Evolutionary conservation across 2,113 vertebrate species (phyloP).

Genomic region (Aepyceros melampus): DNA sequence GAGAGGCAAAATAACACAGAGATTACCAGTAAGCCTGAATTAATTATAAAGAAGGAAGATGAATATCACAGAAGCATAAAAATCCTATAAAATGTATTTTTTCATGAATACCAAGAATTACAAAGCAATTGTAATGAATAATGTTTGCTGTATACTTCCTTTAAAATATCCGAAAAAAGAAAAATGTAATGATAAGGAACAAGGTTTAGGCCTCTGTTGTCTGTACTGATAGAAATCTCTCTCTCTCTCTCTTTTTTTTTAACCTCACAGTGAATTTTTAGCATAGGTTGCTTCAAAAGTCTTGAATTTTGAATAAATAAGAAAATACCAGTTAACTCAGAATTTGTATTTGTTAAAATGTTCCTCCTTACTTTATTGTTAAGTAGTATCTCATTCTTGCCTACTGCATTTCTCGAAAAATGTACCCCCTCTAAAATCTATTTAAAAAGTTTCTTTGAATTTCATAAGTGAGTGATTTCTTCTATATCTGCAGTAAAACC

Average conservation of each 20-base stretch:
- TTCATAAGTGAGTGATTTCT: slow-evolving; percentile 59
- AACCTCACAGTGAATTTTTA: neutral
- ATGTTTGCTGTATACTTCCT: slow-evolving; percentile 11
- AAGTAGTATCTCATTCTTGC: slow-evolving; percentile 19
- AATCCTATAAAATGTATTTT: slow-evolving; percentile 40
- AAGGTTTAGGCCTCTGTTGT: neutral
- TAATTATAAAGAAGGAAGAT: slow-evolving; percentile 42
- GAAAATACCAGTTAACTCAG: neutral
- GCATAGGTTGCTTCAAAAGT: neutral
- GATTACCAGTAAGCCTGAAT: slow-evolving; percentile 25
- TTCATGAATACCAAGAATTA: neutral
- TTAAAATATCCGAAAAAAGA: neutral
- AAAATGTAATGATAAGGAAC: neutral
- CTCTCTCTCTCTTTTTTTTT: neutral
- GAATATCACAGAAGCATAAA: slow-evolving; percentile 34
- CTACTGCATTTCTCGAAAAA: slow-evolving; percentile 44
- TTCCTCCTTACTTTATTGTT: slow-evolving; percentile 63
- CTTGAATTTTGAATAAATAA: slow-evolving; percentile 36
- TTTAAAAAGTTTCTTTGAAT: slow-evolving; percentile 73
- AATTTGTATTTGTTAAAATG: slow-evolving; percentile 25
- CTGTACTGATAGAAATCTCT: neutral
- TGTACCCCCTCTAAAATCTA: neutral
- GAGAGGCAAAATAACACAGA: slow-evolving; percentile 18
- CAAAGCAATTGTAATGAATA: neutral
- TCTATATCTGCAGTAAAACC: slow-evolving; percentile 73